These are phyloP conservation scores for Discoglossus pictus DNA, from an alignment of 2,797 vertebrate species.

Conservation along the genomic window DNA sequence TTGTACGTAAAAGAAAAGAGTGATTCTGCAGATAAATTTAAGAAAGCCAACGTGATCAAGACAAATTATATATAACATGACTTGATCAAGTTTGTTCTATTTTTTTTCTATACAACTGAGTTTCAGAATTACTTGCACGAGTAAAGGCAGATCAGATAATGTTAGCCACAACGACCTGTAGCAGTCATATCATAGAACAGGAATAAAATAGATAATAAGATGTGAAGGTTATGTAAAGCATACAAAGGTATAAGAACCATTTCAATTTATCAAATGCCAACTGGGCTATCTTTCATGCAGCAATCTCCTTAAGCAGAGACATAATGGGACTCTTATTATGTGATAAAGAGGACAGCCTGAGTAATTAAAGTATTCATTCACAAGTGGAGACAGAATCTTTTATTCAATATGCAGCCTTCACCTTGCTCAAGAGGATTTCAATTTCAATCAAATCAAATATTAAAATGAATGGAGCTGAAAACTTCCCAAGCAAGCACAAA, in stretches of 20 bases:
- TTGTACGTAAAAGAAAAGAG: no score
- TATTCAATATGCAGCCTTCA: slow-evolving; percentile 42
- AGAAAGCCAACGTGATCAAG: no score
- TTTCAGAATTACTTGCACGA: no score
- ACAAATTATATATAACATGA: no score
- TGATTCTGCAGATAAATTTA: no score
- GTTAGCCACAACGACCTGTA: no score
- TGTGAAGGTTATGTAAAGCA: slow-evolving; percentile 6
- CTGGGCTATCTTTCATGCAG: slow-evolving; percentile 7
- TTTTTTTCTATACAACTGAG: no score
- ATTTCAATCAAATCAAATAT: slow-evolving; percentile 47
- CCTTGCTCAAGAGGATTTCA: slow-evolving; percentile 41
- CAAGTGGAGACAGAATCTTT: no score
- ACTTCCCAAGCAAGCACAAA: slow-evolving; percentile 14
- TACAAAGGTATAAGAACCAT: slow-evolving; percentile 14
- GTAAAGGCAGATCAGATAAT: no score
- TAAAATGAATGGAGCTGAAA: slow-evolving; percentile 21
- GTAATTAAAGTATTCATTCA: slow-evolving; percentile 30
- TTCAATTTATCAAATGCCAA: slow-evolving; percentile 11
- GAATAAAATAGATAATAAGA: neutral
- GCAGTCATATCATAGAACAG: no score
- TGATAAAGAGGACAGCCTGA: slow-evolving; percentile 26
- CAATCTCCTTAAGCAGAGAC: slow-evolving; percentile 19
- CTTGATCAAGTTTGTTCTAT: no score
- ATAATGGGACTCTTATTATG: slow-evolving; percentile 17